Evolutionary conservation across 2,888 invertebrate species (phyloP), one percentile per base, ranked within the genome.

Genomic region (Drosophila austrosaltans): DNA sequence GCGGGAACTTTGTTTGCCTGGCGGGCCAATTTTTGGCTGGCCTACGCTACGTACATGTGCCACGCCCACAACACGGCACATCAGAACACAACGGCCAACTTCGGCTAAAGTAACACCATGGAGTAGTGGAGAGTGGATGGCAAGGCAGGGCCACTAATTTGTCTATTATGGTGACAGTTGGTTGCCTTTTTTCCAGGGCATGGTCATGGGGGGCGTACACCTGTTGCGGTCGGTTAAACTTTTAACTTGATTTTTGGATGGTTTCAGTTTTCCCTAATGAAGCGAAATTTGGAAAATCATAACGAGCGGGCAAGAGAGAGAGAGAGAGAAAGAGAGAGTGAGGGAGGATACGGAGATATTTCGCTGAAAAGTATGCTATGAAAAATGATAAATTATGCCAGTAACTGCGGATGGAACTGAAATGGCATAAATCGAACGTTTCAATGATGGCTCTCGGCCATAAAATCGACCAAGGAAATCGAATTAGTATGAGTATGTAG

Each of bases 191-290:
- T 36, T 66, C 4, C 22, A 61, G 5, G 66, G 20, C 48, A 25
- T 22, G 22, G 48, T 48, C 22, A 20, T 60, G 40, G 62, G 32
- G 40, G 62, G 32, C 30, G 48, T 42, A 59, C 81, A 87, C 82
- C 84, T 82, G 82, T 82, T 82, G 82, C 82, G 84, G 81, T 84
- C 71, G 70, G 65, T 68, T 84, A 30, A 72, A 87, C 81, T 81
- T 87, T 84, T 73, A 81, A 78, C 72, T 66, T 74, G 64, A 75
- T 72, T 81, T 78, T 53, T 56, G 12, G 10, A 61, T 56, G 62
- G 53, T 25, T 42, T 63, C 54, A 40, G 54, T 42, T 63, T 56
- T 42, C 40, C 28, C 30, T 30, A 54, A 54, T 57, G 39, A 57
- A 57, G 57, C 57, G 57, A 36, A 39, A 39, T 57, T 57, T 6